These are phyloP conservation scores for Syrmaticus mikado DNA, from an alignment of 2,113 vertebrate species.

Conservation along the genomic window DNA sequence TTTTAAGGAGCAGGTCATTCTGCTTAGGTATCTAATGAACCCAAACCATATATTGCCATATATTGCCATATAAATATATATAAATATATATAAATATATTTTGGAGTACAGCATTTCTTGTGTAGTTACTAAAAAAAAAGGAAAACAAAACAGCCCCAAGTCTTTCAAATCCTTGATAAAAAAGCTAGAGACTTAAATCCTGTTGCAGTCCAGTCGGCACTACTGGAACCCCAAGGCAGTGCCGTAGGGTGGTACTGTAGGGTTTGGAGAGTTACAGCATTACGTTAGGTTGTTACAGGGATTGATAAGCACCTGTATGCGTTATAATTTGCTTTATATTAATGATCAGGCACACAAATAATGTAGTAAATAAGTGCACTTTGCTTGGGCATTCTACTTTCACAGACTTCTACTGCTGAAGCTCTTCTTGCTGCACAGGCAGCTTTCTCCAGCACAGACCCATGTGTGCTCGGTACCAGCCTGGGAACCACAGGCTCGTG, in stretches of 20 bases:
- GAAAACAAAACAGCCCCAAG: not conserved
- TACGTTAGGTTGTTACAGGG: not conserved
- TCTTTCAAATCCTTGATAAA: not conserved
- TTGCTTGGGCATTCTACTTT: not conserved
- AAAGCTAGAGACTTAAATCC: not conserved
- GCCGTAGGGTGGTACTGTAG: not conserved
- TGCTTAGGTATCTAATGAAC: not conserved
- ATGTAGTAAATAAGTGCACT: not conserved
- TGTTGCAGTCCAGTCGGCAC: not conserved
- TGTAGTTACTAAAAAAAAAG: not conserved
- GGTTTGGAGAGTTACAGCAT: fast-evolving
- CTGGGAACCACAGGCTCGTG: not conserved
- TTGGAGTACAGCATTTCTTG: not conserved
- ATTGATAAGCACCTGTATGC: not conserved
- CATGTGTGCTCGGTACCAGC: not conserved
- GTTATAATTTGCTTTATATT: not conserved
- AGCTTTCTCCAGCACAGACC: not conserved
- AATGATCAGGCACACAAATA: not conserved
- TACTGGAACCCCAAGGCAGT: not conserved
- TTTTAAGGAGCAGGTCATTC: not conserved
- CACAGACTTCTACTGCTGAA: not conserved
- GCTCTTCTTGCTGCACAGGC: not conserved
- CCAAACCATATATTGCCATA: not conserved
- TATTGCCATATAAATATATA: too few relatives aligned
- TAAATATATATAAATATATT: too few relatives aligned